Evolutionary conservation across 2,797 vertebrate genomes (phyloP).

Genomic region (Hylomyscus alleni): DNA sequence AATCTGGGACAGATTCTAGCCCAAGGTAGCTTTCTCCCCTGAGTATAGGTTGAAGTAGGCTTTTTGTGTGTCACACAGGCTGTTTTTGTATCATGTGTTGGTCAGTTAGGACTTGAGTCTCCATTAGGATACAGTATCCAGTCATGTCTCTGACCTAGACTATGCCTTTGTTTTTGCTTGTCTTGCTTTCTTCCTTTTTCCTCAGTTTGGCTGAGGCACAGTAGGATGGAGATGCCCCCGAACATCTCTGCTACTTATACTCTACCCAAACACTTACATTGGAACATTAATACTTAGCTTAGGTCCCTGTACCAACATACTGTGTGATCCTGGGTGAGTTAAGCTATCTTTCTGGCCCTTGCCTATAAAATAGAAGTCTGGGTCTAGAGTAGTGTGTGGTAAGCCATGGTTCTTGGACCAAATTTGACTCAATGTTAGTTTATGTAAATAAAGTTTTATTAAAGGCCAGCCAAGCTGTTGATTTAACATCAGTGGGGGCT

Average conservation of each 20-base stretch:
- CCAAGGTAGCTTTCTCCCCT: neutral
- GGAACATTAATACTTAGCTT: neutral
- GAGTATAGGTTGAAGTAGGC: neutral
- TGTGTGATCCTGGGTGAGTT: neutral
- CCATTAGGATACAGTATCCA: slow-evolving; percentile 78
- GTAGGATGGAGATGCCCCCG: slow-evolving; percentile 42
- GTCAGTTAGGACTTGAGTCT: slow-evolving; percentile 55
- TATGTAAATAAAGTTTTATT: slow-evolving; percentile 29
- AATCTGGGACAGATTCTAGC: neutral
- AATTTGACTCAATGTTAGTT: neutral
- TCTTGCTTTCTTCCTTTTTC: neutral
- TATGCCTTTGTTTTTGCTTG: slow-evolving; percentile 62
- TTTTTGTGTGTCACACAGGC: slow-evolving; percentile 56
- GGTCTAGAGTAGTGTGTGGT: neutral
- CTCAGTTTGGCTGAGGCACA: slow-evolving; percentile 71
- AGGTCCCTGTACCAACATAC: neutral
- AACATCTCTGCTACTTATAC: neutral
- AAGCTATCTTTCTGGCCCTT: neutral
- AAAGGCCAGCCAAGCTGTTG: neutral
- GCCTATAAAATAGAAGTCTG: neutral
- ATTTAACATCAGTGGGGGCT: neutral
- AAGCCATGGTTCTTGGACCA: neutral
- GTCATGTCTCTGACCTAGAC: slow-evolving; percentile 79
- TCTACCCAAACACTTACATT: neutral
- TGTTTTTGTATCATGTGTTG: slow-evolving; percentile 62